Base-by-base conservation (phyloP, 2,888 invertebrate species). In the Gerosis bhagava region DNA sequence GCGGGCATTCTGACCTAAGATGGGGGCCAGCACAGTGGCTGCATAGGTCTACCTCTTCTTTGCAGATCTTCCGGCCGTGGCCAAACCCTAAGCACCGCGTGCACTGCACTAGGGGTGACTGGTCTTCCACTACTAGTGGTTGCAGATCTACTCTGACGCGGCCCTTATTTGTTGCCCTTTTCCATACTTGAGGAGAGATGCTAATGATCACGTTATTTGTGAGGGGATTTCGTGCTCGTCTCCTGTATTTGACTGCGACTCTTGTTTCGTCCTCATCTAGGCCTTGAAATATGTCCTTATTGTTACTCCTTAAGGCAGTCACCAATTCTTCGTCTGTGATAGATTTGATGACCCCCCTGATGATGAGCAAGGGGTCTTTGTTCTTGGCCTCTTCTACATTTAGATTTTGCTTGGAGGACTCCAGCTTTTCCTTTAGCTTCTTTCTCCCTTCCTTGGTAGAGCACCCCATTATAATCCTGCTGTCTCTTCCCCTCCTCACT, bases 21-120 rank as follows among this genome's bases (percentile, higher is more conserved):
- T 51, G 47, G 0, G 35, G 51, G 0, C 31, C 51, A 0, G 39
- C 35, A 8, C 47, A 51, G 25, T 51, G 47, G 16, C 47, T 40
- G 16, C 51, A 51, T 7, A 39, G 4, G 6, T 37, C 32, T 1
- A 6, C 26, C 2, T 19, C 1, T 11, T 28, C 15, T 7, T 15
- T 45, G 15, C 44, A 50, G n/a, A 31, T 16, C 0, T 21, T 7
- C 8, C 25, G n/a, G 0, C 21, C 17, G 10, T 49, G 49, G 0
- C 49, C 50, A n/a, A 22, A 50, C 0, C 35, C 47, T 1, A 51
- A 17, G 19, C 50, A 50, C 0, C 28, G 24, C 3, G 49, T 24
- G 13, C 49, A 49, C 10, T 44, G 49, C 4, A 49, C 10, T 2
- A 49, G 12, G 0, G 49, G 43, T 3, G 49, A 43, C 8, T 44